Evolutionary conservation across 2,797 vertebrate species (phyloP).

Genomic region (Ficedula albicollis): DNA sequence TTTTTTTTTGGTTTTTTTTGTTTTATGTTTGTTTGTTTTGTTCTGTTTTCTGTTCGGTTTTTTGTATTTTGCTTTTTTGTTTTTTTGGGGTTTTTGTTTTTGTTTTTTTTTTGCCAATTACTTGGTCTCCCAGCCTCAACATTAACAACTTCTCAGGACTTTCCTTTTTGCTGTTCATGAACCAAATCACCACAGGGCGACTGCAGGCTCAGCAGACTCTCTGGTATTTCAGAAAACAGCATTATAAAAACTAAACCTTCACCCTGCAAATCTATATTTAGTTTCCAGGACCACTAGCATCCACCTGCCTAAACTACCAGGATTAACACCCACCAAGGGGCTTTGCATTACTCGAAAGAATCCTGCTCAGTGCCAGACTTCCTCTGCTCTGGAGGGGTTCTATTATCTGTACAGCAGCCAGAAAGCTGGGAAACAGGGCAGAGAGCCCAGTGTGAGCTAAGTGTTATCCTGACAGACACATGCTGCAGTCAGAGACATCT

Average conservation of each 20-base stretch:
- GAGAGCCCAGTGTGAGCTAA: neutral
- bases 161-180: neutral
- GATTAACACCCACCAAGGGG: neutral
- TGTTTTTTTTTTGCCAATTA: neutral
- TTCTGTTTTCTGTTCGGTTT: neutral
- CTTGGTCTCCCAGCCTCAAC: neutral
- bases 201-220: neutral
- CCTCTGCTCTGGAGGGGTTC: neutral
- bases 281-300: neutral
- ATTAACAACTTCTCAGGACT: neutral
- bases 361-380: conserved; percentile 12
- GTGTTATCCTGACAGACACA: conserved; percentile 5
- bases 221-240: neutral
- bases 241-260: neutral
- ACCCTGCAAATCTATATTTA: neutral
- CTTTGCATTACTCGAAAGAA: conserved; percentile 2
- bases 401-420: conserved; percentile 7
- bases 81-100: neutral
- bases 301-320: neutral
- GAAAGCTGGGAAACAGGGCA: conserved; percentile 25
- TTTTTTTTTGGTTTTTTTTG: no score
- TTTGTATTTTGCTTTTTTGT: no score
- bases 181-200: neutral
- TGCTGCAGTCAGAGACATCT: neutral
- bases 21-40: neutral